Evolutionary conservation across 1,140 invertebrate species (phyloP), one percentile per base, ranked within the genome.

Genomic region (Palaemon carinicauda): DNA sequence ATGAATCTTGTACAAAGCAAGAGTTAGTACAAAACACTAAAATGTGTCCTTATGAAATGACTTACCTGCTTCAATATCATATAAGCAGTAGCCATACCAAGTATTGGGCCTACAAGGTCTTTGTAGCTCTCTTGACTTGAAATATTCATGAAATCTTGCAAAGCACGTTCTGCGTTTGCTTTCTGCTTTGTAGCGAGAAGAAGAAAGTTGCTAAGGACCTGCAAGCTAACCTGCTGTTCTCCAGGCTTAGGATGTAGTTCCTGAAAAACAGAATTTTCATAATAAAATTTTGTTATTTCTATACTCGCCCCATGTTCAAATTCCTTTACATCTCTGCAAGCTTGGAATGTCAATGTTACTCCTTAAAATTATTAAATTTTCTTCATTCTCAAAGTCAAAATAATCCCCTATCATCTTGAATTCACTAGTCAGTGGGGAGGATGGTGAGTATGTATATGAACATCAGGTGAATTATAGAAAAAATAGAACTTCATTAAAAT

Each of bases 161-260:
- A 90, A 10, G 97, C 96, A 83, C 93, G 93, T 90, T 99, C 97
- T 19, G 98, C 94, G 89, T 96, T 96, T 3, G 92, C 90, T 91
- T 98, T 98, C 90, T 97, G 96, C 89, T 95, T 95, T 0, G 95
- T 96, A 0, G 97, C 95, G 51, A 99, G 92, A 19, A 97, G 92
- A 1, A 97, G 93, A 90, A 98, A 96, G 89, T 97, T 97, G 53
- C 94, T 94, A 51, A 98, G 92, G 0, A 98, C 91, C 83, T 95
- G 93, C 87, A 94, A 93, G 27, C 94, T 95, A 9, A 94, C 89
- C n/a, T 93, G 92, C 90, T 95, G 89, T 31, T 96, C 93, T 88
- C 94, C 94, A 14, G 94, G 93, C 87, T 94, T 94, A 21, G 95
- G 94, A 89, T 95, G 94, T 54, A 98, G 92, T 92, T 98, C 97